A percentile compares a stretch with the other conserved stretches of the same genome.
Conservation (phyloP, 2,797 vertebrate species). For the Muscicapa striata region DNA sequence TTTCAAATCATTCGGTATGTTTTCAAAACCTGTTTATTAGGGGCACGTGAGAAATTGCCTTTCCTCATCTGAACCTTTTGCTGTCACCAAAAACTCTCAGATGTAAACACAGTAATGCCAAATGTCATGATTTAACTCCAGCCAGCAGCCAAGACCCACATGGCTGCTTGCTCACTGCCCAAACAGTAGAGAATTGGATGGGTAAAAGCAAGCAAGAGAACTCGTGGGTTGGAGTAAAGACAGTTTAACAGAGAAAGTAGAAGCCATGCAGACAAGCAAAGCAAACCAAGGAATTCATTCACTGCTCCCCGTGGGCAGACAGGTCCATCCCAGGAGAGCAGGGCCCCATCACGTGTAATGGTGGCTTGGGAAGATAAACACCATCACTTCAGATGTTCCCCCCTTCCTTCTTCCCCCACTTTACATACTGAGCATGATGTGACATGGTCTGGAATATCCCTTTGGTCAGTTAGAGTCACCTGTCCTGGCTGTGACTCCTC, state of each 20-base stretch:
- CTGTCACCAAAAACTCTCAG: neutral
- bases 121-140: neutral
- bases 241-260: neutral
- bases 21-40: neutral
- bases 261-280: neutral
- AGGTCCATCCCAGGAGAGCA: neutral
- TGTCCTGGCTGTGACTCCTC: neutral
- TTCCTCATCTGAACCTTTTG: neutral
- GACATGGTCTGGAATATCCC: neutral
- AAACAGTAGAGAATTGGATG: neutral
- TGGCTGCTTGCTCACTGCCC: neutral
- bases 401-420: neutral
- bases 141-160: neutral
- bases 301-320: neutral
- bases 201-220: neutral
- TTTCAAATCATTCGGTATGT: neutral
- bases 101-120: neutral
- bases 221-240: neutral
- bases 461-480: neutral
- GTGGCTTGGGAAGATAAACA: accelerated
- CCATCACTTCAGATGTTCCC: neutral
- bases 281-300: neutral
- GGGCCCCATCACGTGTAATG: neutral
- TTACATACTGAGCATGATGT: neutral
- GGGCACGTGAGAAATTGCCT: neutral